Conservation (phyloP, 2,113 vertebrate genomes). For the Xerus inauris region DNA sequence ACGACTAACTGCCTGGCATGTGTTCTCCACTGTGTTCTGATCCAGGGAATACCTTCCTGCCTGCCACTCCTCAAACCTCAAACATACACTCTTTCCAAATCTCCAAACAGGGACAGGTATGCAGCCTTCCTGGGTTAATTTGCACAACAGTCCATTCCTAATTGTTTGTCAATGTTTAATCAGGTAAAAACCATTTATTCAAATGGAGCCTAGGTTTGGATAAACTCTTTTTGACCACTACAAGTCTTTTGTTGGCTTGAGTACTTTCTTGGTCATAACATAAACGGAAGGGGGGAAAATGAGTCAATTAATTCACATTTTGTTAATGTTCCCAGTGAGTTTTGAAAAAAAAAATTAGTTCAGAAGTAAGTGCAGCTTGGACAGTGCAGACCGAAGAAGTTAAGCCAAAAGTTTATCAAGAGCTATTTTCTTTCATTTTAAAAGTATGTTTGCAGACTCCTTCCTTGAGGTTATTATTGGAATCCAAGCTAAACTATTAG, state of each 20-base stretch:
- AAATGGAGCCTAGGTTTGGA: background rate
- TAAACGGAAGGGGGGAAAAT: conserved; percentile 25
- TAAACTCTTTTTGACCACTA: conserved; percentile 24
- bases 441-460: conserved; percentile 60
- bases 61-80: background rate
- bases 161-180: conserved; percentile 77
- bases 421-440: conserved; percentile 62
- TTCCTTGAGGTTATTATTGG: conserved; percentile 45
- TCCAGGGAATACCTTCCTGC: conserved; percentile 3
- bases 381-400: conserved; percentile 33
- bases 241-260: conserved; percentile 27
- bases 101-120: background rate
- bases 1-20: background rate
- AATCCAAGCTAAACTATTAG: conserved; percentile 63
- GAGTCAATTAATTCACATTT: conserved; percentile 4
- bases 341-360: too few species aligned
- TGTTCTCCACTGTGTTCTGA: conserved; percentile 38
- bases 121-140: conserved; percentile 60
- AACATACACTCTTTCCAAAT: conserved; percentile 44
- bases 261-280: conserved; percentile 27
- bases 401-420: conserved; percentile 62
- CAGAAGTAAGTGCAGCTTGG: conserved; percentile 41
- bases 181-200: conserved; percentile 62
- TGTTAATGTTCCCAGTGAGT: conserved; percentile 4
- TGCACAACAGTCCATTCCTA: conserved; percentile 49